Evolutionary conservation across 2,888 invertebrate genomes (phyloP), one percentile per base, ranked within the genome.

Genomic region (Choreutis nemorana): DNA sequence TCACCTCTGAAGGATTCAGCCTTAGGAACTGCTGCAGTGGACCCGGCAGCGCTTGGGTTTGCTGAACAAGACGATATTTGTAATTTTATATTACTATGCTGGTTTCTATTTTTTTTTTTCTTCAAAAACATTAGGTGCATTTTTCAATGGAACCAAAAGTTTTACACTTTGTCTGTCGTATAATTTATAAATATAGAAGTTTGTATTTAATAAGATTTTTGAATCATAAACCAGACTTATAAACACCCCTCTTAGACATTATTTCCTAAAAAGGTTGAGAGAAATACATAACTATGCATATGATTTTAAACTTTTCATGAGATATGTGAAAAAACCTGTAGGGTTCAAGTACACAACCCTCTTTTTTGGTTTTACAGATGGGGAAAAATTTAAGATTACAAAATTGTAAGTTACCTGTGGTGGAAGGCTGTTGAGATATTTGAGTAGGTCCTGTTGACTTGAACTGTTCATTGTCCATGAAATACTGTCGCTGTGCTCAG

Each of bases 1-100:
- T 55, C 21, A 30, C 32, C 2, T 58, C 55, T 2, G 50, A 40
- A 0, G 73, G 55, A 45, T 75, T 78, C 21, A 77, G 40, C 6
- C 59, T 50, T 14, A 79, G 43, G 45, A 77, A 79, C 50, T 80
- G 78, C 30, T 75, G 77, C 16, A 80, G 47, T 0, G 78, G 68
- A 12, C 46, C 58, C 2, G 78, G 79, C 18, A 79, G 37, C 8
- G 55, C 41, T 40, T 71, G 72, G 8, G 63, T 45, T 60, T 75
- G 71, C 75, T 73, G 51, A 2, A 51, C 52, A n/a, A 24, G 2
- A 15, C 4, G n/a, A 24, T 11, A 9, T 15, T 27, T 13, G 18
- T 18, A 2, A 24, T 4, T 18, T 18, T 18, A 6, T 18, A 18
- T 18, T 18, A 7, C 18, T 18, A 7, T 18, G 18, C 5, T 7